Evolutionary conservation across 2,888 invertebrate species (phyloP).

Genomic region (Xestia sexstrigata): DNA sequence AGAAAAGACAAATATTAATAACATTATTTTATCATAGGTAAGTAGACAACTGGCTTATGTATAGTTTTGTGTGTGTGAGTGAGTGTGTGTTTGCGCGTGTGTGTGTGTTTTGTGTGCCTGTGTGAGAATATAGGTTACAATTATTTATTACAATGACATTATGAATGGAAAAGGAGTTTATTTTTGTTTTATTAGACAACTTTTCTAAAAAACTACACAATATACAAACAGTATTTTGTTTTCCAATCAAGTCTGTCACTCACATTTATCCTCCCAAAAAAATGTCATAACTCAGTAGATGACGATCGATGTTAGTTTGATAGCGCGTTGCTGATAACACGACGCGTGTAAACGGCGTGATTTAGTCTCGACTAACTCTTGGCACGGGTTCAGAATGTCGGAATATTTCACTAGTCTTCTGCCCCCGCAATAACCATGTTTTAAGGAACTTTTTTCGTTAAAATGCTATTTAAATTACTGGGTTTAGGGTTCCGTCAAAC

Average conservation of each 20-base stretch:
- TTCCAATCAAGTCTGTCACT: background rate
- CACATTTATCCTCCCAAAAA: conserved; percentile 1
- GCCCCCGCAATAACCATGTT: conserved; percentile 44
- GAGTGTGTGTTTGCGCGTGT: no score
- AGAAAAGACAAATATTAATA: no score
- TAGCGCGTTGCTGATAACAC: conserved; percentile 44
- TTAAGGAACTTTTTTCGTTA: conserved; percentile 52
- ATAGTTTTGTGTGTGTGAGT: no score
- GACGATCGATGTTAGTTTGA: conserved; percentile 37
- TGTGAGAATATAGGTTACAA: no score
- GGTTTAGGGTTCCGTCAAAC: conserved; percentile 33
- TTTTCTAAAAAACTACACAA: background rate
- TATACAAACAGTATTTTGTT: background rate
- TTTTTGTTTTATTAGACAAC: background rate
- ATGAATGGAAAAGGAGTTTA: no score
- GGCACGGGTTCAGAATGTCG: conserved; percentile 63
- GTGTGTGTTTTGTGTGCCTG: no score
- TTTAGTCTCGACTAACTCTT: conserved; percentile 52
- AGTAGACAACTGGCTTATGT: no score
- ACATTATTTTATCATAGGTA: no score
- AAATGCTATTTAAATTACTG: conserved; percentile 49
- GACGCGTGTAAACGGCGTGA: conserved; percentile 32
- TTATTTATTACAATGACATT: no score
- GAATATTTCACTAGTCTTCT: conserved; percentile 52
- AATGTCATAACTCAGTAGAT: conserved; percentile 24